These are phyloP conservation scores for Cydia pomonella DNA, from an alignment of 1,140 invertebrate genomes.

Conservation along the genomic window DNA sequence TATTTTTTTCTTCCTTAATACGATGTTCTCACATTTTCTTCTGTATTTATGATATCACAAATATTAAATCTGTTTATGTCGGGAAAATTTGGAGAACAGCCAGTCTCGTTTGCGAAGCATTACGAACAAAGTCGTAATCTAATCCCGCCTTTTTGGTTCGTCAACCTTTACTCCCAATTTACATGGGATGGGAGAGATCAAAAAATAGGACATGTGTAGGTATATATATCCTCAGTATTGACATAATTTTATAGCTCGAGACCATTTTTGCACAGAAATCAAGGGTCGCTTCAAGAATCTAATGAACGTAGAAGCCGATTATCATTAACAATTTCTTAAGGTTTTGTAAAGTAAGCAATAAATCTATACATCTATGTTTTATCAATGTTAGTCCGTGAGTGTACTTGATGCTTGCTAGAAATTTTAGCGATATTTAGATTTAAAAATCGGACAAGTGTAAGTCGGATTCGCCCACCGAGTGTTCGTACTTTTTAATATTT, in stretches of 20 bases:
- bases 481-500: too few species aligned
- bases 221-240: not conserved
- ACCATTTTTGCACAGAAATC: too few species aligned
- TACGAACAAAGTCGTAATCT: not conserved
- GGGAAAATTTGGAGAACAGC: not conserved
- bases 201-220: not conserved
- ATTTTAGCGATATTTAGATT: too few species aligned
- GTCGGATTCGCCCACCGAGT: too few species aligned
- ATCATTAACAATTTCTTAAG: too few species aligned
- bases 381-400: too few species aligned
- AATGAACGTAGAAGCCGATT: too few species aligned
- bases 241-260: not conserved
- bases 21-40: not conserved
- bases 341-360: too few species aligned
- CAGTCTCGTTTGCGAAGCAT: not conserved
- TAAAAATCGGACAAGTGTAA: too few species aligned
- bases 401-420: too few species aligned
- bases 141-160: not conserved
- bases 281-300: too few species aligned
- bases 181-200: not conserved
- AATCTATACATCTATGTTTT: too few species aligned
- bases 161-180: not conserved
- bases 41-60: not conserved
- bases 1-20: not conserved
- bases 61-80: not conserved